Base-by-base conservation (phyloP, 2,797 vertebrate genomes). In the Moxostoma hubbsi region DNA sequence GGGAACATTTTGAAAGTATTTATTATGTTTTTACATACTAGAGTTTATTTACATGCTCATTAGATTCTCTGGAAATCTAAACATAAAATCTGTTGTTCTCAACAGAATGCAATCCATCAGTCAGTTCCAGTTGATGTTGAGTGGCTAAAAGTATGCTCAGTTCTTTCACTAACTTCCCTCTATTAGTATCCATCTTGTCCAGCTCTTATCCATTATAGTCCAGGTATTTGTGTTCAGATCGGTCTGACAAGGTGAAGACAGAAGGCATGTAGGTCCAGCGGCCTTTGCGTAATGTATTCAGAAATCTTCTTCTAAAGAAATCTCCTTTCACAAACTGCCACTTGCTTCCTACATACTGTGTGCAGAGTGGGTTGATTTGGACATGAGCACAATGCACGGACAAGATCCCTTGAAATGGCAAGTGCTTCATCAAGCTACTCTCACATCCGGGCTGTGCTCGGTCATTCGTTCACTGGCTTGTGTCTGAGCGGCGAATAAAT, bases 151-250 rank as follows among this genome's bases (percentile, higher is more conserved):
- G 9, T n/a, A 46, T 13, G 13, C 12, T 55, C 53, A 1, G 36
- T 36, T 36, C 36, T 36, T 5, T 36, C 36, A 36, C 58, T 53
- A 58, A 70, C 76, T 18, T 67, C 45, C 50, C 54, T 43, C 91
- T 90, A 93, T 93, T 81, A 66, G 90, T 87, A 88, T 92, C 91
- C 92, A 93, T 91, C 92, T 91, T 88, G 91, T 94, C 92, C 90
- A 82, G 92, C 90, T 87, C 81, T 85, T 89, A 96, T 97, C 94
- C 92, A 94, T 97, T 95, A 97, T 80, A 81, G 89, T 85, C 87
- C 86, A 73, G 76, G 85, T 89, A 90, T 91, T 91, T 0, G 80
- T 90, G 93, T 94, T 94, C 93, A 93, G 92, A 93, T 89, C 80
- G 89, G 91, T 93, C 92, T 90, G 92, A 93, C 91, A 91, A 91